phyloP scores from a whole-genome alignment of 2,113 vertebrate genomes.

The Saguinus midas region DNA sequence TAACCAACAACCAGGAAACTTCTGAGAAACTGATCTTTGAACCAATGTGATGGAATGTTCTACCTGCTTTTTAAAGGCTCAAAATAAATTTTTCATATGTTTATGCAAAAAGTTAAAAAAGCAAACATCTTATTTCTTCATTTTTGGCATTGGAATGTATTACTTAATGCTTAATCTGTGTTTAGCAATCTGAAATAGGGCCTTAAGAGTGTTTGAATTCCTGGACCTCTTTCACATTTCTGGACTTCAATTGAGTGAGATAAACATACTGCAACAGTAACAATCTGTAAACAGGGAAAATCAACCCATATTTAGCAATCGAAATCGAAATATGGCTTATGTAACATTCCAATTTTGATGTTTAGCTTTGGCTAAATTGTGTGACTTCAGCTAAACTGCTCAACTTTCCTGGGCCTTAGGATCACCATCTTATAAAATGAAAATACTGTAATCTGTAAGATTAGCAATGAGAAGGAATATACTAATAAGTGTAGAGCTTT shows the following conservation, averaged over 20 bases:
- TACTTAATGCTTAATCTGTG: conserved; percentile 72
- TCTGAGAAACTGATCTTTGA: conserved; percentile 51
- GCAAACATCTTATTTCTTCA: conserved; percentile 52
- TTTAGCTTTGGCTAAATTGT: neutral
- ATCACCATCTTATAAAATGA: neutral
- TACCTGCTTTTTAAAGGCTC: conserved; percentile 30
- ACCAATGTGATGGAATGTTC: conserved; percentile 36
- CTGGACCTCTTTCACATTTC: conserved; percentile 60
- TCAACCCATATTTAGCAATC: conserved; percentile 65
- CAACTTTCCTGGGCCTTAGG: conserved; percentile 15
- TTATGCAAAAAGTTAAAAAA: conserved; percentile 47
- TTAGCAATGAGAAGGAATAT: conserved; percentile 19
- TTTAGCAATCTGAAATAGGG: conserved; percentile 67
- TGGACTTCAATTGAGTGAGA: conserved; percentile 64
- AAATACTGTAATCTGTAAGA: conserved; percentile 42
- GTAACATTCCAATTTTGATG: conserved; percentile 50
- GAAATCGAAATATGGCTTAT: conserved; percentile 29
- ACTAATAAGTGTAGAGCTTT: neutral
- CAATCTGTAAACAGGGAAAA: conserved; percentile 56
- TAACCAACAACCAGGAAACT: conserved; percentile 21
- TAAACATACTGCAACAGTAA: conserved; percentile 56
- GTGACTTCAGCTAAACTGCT: conserved; percentile 46
- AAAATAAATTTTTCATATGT: conserved; percentile 41
- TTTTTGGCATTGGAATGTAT: conserved; percentile 38
- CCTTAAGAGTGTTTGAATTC: conserved; percentile 60